Base-by-base conservation (phyloP, 1,140 invertebrate genomes). In the Epicauta chinensis region DNA sequence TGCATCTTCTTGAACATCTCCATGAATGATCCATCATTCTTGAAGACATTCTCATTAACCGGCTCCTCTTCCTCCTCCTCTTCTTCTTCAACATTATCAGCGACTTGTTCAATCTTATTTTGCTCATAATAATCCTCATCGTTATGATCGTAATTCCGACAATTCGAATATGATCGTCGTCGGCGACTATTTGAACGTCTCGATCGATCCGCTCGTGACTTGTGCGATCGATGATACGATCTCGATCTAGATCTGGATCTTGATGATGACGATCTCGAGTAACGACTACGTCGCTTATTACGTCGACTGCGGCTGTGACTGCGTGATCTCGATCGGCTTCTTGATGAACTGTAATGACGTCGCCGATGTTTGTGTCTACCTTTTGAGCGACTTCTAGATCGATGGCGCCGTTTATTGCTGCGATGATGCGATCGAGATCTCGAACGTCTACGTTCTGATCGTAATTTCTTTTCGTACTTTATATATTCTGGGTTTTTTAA, bases 1-100 rank as follows among this genome's bases (percentile, higher is more conserved):
- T 92, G 88, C 83, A 92, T 85, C 66, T 88, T 89, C 71, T 91
- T 91, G 64, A 91, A 93, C 76, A 90, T 84, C 67, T 91, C 89
- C 66, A 93, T 76, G 64, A 93, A 93, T 45, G 86, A 89, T 9
- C 90, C 90, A 67, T 93, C 90, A 67, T 93, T 92, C 60, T 83
- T 83, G 59, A 87, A 88, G 2, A 78, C 80, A 61, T 83, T 82
- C n/a, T 76, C 68, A 34, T 73, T 75, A 0, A 62, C 53, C 9
- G 66, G 57, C 32, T 62, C 47, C 5, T 65, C 62, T n/a, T 64
- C 62, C 1, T 66, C 48, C n/a, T 58, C 56, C 16, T 58, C 60
- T 17, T 53, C 38, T 12, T 69, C 68, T 12, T 63, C 60, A 3
- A 61, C 62, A 23, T 71, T 67, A 32, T 65, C 50, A 29, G 62